These are phyloP conservation scores for Pluvialis apricaria DNA, from an alignment of 2,113 vertebrate genomes.

Conservation along the genomic window DNA sequence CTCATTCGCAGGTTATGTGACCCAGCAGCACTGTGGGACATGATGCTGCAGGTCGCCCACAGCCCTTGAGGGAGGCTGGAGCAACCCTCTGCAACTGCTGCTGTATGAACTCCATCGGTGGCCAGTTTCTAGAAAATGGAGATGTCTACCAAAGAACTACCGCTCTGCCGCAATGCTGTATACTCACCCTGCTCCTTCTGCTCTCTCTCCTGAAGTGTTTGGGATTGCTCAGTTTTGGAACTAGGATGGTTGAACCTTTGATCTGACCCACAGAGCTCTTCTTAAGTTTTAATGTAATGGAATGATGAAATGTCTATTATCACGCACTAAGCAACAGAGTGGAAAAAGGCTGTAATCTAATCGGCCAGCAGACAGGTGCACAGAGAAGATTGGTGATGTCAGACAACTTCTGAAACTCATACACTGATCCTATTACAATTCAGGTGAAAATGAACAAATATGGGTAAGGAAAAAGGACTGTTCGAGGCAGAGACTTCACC, in stretches of 20 bases:
- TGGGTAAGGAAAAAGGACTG: not conserved
- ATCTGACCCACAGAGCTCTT: not conserved
- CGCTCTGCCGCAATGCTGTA: not conserved
- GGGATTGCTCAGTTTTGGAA: not conserved
- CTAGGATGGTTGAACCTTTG: not conserved
- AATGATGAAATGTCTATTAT: conserved; percentile 14
- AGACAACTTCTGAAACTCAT: conserved; percentile 18
- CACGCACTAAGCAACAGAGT: not conserved
- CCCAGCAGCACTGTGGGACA: not conserved
- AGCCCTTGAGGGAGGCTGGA: not conserved
- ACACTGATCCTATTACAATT: conserved; percentile 40
- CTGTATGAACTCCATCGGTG: not conserved
- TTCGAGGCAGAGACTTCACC: not conserved
- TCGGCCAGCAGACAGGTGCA: not conserved
- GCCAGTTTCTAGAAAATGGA: not conserved
- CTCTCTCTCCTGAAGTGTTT: not conserved
- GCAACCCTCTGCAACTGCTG: not conserved
- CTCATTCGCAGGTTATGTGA: not conserved
- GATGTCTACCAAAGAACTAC: not conserved
- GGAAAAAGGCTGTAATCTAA: conserved; percentile 18
- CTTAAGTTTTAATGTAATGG: not conserved
- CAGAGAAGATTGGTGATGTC: not conserved
- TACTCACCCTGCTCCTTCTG: not conserved
- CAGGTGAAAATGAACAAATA: conserved; percentile 54
- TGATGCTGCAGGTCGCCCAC: not conserved